Conservation (phyloP, 2,888 invertebrate species). For the Cremastinae sp. region DNA sequence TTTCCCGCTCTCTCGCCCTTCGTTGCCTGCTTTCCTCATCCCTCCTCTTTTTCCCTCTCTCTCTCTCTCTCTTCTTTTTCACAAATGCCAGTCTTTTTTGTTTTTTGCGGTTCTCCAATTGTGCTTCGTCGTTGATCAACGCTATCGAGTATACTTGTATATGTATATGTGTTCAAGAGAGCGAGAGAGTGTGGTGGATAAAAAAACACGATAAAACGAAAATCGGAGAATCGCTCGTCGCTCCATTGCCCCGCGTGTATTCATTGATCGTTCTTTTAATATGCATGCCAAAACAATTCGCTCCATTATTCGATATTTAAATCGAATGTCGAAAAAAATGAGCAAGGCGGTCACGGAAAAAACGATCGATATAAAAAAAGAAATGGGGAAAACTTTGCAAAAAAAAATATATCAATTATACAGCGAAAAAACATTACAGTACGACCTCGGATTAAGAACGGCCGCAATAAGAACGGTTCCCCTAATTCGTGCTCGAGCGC, state of each 20-base stretch:
- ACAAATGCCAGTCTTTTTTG: no score
- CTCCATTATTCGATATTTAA: slow-evolving; percentile 11
- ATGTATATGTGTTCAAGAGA: no score
- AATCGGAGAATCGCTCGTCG: slow-evolving; percentile 10
- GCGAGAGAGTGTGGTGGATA: neutral
- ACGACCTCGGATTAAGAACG: no score
- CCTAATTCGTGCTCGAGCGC: no score
- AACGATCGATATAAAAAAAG: no score
- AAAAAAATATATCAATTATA: no score
- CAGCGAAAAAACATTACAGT: no score
- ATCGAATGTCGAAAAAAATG: slow-evolving; percentile 10
- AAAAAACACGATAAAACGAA: slow-evolving; percentile 16
- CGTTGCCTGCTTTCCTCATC: neutral
- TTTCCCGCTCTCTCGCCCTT: neutral
- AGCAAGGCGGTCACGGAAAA: neutral
- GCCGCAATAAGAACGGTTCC: no score
- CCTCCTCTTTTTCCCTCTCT: neutral
- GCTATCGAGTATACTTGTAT: neutral
- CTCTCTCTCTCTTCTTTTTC: neutral
- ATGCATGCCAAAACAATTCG: slow-evolving; percentile 3
- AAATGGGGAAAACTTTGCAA: no score
- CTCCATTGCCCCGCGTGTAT: slow-evolving; percentile 4
- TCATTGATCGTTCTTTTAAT: slow-evolving; percentile 18
- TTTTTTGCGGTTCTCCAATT: neutral
- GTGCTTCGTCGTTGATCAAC: neutral